Conservation (phyloP, 2,113 vertebrate species). For the Andinoacara biseriatus region DNA sequence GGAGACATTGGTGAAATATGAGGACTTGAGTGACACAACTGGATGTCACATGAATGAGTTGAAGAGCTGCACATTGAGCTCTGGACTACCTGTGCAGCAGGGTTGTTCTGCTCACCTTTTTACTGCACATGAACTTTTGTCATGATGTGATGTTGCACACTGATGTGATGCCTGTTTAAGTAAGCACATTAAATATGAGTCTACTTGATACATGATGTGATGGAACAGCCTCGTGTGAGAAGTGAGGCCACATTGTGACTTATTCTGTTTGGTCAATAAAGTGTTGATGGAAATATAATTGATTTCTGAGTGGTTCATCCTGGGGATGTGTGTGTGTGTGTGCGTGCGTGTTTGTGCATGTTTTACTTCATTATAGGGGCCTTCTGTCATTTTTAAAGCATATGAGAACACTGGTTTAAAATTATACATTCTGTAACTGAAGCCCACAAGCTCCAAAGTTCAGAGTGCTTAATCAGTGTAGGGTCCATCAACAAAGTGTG, state of each 20-base stretch:
- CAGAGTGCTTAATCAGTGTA: not conserved
- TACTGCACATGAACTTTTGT: not conserved
- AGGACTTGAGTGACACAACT: not conserved
- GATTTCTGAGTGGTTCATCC: conserved; percentile 42
- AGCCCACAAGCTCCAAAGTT: not conserved
- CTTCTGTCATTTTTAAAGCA: not conserved
- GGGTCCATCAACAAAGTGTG: not conserved
- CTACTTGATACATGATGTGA: not conserved
- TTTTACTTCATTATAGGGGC: not conserved
- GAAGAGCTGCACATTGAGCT: conserved; percentile 14
- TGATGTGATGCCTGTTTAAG: conserved; percentile 8
- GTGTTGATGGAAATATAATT: conserved; percentile 22
- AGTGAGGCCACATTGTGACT: not conserved
- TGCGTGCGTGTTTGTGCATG: not conserved
- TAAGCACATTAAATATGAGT: conserved; percentile 34
- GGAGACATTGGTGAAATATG: not conserved
- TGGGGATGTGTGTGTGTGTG: not conserved
- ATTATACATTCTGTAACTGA: not conserved
- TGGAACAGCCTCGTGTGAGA: not conserved
- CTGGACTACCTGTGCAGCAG: not conserved
- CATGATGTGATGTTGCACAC: not conserved
- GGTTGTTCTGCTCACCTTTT: conserved; percentile 29
- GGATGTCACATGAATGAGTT: conserved; percentile 13
- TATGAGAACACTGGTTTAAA: not conserved
- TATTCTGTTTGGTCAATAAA: conserved; percentile 62